Evolutionary conservation across 2,888 invertebrate species (phyloP).

Genomic region (Leptopilina myrica): DNA sequence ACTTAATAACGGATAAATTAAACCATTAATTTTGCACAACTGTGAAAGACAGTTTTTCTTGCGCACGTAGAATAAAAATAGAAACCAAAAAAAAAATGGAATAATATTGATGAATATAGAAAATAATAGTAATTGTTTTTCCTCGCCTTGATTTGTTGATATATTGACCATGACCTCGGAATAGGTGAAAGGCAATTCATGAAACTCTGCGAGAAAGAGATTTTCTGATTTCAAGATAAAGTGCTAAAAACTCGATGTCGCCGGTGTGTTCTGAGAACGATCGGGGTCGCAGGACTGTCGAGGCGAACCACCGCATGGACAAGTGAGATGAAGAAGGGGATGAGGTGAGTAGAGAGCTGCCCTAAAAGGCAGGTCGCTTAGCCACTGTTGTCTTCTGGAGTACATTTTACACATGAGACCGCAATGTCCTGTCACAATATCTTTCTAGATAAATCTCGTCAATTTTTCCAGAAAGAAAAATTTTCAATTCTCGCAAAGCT

Average conservation of each 20-base stretch:
- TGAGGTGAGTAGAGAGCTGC: conserved; percentile 67
- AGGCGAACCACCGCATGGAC: conserved; percentile 58
- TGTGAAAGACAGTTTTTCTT: no score
- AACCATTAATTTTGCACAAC: no score
- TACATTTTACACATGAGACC: conserved; percentile 54
- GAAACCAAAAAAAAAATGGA: not conserved
- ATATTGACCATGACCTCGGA: conserved; percentile 35
- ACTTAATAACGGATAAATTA: no score
- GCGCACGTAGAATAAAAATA: no score
- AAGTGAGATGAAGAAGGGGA: conserved; percentile 52
- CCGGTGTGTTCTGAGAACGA: conserved; percentile 69
- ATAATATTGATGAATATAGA: not conserved
- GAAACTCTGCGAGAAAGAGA: conserved; percentile 56
- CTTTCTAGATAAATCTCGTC: conserved; percentile 14
- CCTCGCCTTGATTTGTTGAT: not conserved
- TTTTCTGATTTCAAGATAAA: conserved; percentile 71
- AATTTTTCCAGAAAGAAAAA: conserved; percentile 12
- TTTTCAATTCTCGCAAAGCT: not conserved
- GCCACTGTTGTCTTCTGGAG: conserved; percentile 65
- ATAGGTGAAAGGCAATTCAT: conserved; percentile 30
- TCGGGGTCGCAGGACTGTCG: conserved; percentile 72
- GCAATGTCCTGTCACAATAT: conserved; percentile 50
- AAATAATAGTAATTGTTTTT: conserved; percentile 20
- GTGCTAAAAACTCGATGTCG: conserved; percentile 68
- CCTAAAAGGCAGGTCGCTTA: conserved; percentile 72